Evolutionary conservation across 2,113 vertebrate genomes (phyloP), one percentile per base, ranked within the genome.

Genomic region (Monarcha castaneiventris): DNA sequence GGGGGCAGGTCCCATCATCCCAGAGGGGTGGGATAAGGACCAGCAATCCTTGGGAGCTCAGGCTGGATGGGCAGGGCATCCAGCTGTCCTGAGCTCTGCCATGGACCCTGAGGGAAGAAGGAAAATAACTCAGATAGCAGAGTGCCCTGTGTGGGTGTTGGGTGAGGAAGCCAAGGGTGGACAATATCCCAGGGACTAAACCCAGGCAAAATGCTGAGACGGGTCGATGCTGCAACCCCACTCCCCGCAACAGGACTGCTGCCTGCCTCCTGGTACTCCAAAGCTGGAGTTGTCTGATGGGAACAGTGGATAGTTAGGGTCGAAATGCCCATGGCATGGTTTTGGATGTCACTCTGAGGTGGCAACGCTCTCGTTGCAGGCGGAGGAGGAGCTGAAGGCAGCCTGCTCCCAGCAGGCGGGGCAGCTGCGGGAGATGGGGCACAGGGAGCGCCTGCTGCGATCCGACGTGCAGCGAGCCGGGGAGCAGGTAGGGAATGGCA

Each of bases 381-480:
- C 96, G 18, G 96, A 97, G 94, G 93, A 97, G 82, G 96, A 97
- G 73, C 95, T 98, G 87, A 89, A 92, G 55, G 89, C 95, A 15
- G 96, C 97, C 55, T 76, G 97, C 23, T 95, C 94, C 88, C 98
- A 54, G 96, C 96, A 97, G 75, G 95, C 79, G 3, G 95, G 93
- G 76, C 98, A 98, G 93, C 96, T 98, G 62, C 97, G 71, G 94
- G 98, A 98, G 96, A 95, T 97, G 97, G 96, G 84, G 54, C 95
- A 49, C 95, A 96, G 96, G 93, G 97, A 98, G 83, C 82, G 35
- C 37, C 97, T 97, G 92, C 95, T 97, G 91, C 79, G 63, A 52
- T 85, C 80, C 2, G 96, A 97, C 10, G 9, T 97, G 94, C 97
- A 96, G 48, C 80, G 46, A 69, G 88, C 96, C 43, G 78, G 84